Evolutionary conservation across 2,888 invertebrate species (phyloP), one percentile per base, ranked within the genome.

Genomic region (Eristalinus sepulchralis): DNA sequence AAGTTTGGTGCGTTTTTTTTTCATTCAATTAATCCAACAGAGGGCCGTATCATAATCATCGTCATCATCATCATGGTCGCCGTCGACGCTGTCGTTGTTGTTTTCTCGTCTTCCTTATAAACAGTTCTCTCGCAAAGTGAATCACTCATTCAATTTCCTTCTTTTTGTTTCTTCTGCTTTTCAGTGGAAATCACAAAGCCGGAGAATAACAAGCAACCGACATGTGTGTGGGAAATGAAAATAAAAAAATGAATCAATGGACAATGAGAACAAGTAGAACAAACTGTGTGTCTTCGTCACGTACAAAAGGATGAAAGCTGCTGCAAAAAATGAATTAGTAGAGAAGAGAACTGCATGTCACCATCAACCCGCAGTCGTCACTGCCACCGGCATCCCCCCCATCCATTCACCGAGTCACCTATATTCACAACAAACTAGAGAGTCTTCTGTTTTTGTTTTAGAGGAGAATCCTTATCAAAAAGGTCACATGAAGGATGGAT

Each of bases 401-500:
- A 66, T 33, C 57, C 72, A 72, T 10, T 13, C 47, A 17, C n/a
- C n/a, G 17, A 73, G 70, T 79, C 72, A 80, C 71, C 77, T 85
- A 77, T 67, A 77, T 82, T 82, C 72, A 73, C 47, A 63, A 31
- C n/a, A 60, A 39, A 34, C 22, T n/a, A 68, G 73, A 36, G 72
- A 63, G 34, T 47, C 47, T 47, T 13, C 17, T 70, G 76, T 81
- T 68, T 60, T 66, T 79, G 67, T 63, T 72, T 72, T 62, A 10
- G 71, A 67, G 71, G 57, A 63, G 82, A 64, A 64, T 85, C 86
- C 86, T 83, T 86, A 83, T 83, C 86, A 83, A 86, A 86, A 86
- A 86, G 86, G 86, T 86, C 86, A 83, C 71, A 75, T 86, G 83
- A 86, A 86, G 86, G 86, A 86, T 86, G 86, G 77, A 83, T 60